These are phyloP conservation scores for Festucalex cinctus DNA, from an alignment of 2,113 vertebrate genomes.

Conservation along the genomic window DNA sequence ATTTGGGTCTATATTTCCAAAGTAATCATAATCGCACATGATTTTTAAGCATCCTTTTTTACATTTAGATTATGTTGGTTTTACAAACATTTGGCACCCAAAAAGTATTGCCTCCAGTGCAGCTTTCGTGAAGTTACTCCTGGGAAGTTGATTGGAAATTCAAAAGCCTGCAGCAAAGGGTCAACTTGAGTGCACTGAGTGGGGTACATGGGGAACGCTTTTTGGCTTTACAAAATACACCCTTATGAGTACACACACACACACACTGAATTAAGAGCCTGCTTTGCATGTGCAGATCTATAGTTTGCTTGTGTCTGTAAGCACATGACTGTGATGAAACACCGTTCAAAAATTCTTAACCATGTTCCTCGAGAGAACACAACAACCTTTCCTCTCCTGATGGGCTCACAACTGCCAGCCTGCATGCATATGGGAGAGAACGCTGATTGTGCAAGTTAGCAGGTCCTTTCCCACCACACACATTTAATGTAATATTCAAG, in stretches of 20 bases:
- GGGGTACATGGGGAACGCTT: conserved; percentile 27
- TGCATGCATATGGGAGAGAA: conserved; percentile 35
- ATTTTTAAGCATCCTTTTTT: not conserved
- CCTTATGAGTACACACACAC: not conserved
- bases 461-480: conserved; percentile 20
- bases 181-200: conserved; percentile 43
- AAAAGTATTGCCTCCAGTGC: conserved; percentile 25
- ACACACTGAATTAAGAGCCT: conserved; percentile 8
- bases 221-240: conserved; percentile 31
- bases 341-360: conserved; percentile 25
- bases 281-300: conserved; percentile 4
- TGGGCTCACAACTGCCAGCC: conserved; percentile 28
- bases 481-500: conserved; percentile 11
- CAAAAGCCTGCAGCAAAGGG: conserved; percentile 52
- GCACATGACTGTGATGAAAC: conserved; percentile 7
- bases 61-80: conserved; percentile 24
- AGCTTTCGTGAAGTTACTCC: conserved; percentile 43
- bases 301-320: not conserved
- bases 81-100: conserved; percentile 24
- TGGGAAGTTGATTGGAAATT: conserved; percentile 54
- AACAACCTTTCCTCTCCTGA: conserved; percentile 36
- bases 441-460: conserved; percentile 47
- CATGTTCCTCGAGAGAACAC: conserved; percentile 21
- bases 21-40: not conserved
- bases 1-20: not conserved